Conservation (phyloP, 1,140 invertebrate species). For the Stegodyphus dumicola region DNA sequence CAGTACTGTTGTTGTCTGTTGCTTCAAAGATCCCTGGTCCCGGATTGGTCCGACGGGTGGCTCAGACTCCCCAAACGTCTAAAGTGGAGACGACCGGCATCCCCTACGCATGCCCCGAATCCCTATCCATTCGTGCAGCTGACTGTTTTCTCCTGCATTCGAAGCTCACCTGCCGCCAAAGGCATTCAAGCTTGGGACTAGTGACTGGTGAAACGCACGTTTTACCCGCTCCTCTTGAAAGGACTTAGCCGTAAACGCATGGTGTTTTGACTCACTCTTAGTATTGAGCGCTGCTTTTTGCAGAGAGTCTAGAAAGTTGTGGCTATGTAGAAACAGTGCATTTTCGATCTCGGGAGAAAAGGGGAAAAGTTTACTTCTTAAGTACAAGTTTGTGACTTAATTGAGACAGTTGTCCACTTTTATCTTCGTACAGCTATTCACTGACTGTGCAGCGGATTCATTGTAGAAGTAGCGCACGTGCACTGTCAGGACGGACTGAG, state of each 20-base stretch:
- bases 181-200: conserved; percentile 18
- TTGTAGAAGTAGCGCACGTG: conserved; percentile 21
- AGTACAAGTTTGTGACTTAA: too few species aligned
- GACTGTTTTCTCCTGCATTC: conserved; percentile 27
- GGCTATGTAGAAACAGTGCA: too few species aligned
- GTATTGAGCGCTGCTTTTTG: too few species aligned
- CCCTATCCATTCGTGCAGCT: not conserved
- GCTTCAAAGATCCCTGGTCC: conserved; percentile 9
- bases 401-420: too few species aligned
- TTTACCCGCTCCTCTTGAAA: not conserved
- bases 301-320: too few species aligned
- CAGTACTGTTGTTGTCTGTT: conserved; percentile 25
- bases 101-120: conserved; percentile 39
- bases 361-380: too few species aligned
- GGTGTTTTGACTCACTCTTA: too few species aligned
- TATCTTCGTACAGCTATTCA: too few species aligned
- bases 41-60: conserved; percentile 21
- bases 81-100: conserved; percentile 33
- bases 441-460: not conserved
- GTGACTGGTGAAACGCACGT: not conserved
- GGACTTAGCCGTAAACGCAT: too few species aligned
- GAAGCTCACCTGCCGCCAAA: conserved; percentile 28
- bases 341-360: too few species aligned
- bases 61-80: conserved; percentile 22
- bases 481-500: not conserved